These are phyloP conservation scores for Rhyacichthys aspro DNA, from an alignment of 2,797 vertebrate genomes.

Conservation along the genomic window DNA sequence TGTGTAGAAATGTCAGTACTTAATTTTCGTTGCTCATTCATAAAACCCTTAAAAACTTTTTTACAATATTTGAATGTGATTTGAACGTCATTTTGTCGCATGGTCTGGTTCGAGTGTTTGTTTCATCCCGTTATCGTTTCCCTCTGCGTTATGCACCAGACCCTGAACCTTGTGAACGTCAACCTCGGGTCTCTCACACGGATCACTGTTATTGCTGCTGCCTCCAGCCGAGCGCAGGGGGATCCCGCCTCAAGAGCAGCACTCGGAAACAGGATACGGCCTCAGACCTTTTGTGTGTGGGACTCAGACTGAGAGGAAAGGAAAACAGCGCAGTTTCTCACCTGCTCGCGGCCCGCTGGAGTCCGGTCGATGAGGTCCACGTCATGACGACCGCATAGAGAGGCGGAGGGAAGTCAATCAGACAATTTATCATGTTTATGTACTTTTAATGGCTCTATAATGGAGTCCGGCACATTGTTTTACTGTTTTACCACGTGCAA, in stretches of 20 bases:
- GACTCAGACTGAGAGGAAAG: slow-evolving; percentile 33
- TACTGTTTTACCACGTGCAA: background rate
- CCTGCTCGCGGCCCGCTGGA: slow-evolving; percentile 13
- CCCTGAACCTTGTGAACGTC: slow-evolving; percentile 46
- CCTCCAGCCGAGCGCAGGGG: slow-evolving; percentile 20
- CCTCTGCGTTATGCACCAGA: too few species aligned
- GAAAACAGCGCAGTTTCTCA: slow-evolving; percentile 40
- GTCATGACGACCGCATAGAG: background rate
- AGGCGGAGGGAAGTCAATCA: background rate
- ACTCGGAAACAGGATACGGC: slow-evolving; percentile 69
- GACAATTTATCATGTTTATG: background rate
- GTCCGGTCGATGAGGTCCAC: slow-evolving; percentile 17
- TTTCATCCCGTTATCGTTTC: too few species aligned
- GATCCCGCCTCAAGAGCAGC: slow-evolving; percentile 31
- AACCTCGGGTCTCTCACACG: slow-evolving; percentile 40
- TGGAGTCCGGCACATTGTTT: background rate
- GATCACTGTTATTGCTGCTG: slow-evolving; percentile 13
- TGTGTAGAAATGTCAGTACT: too few species aligned
- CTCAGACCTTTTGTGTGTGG: slow-evolving; percentile 47
- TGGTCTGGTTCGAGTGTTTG: background rate
- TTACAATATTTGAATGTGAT: too few species aligned
- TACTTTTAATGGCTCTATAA: background rate
- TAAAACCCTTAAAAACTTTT: too few species aligned
- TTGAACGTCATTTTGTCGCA: background rate
- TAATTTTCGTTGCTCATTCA: too few species aligned